Conservation (phyloP, 2,888 invertebrate genomes). For the Theretra japonica region DNA sequence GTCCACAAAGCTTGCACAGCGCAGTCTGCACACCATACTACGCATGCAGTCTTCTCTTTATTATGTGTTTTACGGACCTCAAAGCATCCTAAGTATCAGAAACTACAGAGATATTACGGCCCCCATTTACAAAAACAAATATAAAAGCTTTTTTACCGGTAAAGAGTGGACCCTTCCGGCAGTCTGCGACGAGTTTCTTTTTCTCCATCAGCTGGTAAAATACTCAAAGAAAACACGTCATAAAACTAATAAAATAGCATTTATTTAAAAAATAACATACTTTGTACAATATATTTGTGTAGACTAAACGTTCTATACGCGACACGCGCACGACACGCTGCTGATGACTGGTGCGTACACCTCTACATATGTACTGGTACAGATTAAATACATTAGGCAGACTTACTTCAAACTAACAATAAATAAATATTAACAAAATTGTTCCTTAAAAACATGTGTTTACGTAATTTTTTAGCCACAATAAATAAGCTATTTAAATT, state of each 20-base stretch:
- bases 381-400: too few relatives aligned
- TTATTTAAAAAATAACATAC: conserved; percentile 70
- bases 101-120: too few relatives aligned
- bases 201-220: conserved; percentile 38
- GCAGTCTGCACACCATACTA: too few relatives aligned
- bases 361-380: neutral
- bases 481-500: neutral
- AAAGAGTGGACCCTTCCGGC: too few relatives aligned
- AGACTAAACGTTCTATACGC: conserved; percentile 33
- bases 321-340: neutral
- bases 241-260: conserved; percentile 62
- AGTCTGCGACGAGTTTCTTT: conserved; percentile 59
- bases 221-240: conserved; percentile 29
- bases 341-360: neutral
- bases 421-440: too few relatives aligned
- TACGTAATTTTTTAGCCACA: neutral
- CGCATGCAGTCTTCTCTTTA: too few relatives aligned
- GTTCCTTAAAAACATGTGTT: neutral
- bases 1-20: too few relatives aligned
- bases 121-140: too few relatives aligned
- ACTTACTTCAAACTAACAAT: too few relatives aligned
- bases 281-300: conserved; percentile 66
- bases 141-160: too few relatives aligned
- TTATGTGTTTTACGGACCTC: too few relatives aligned
- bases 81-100: too few relatives aligned